Conservation (phyloP, 2,888 invertebrate genomes). For the Dysmachus trigonus region DNA sequence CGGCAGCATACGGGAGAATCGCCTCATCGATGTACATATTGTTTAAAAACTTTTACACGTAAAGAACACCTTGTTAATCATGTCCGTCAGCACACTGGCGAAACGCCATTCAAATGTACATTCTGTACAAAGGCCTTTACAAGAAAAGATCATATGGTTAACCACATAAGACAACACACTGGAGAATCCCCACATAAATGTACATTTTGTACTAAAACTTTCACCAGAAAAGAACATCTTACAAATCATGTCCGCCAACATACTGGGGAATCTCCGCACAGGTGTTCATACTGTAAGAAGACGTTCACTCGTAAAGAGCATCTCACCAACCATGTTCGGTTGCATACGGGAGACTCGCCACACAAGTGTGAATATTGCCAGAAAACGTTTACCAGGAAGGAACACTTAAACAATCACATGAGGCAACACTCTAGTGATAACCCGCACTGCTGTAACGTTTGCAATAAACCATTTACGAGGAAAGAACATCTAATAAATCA, state of each 20-base stretch:
- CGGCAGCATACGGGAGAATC: conserved; percentile 84
- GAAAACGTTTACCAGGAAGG: conserved; percentile 86
- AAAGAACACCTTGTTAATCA: conserved; percentile 90
- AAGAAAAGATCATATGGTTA: conserved; percentile 79
- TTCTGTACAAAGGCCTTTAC: conserved; percentile 88
- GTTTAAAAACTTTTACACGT: conserved; percentile 87
- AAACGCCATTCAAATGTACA: conserved; percentile 83
- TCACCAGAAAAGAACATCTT: conserved; percentile 83
- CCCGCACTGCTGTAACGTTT: conserved; percentile 85
- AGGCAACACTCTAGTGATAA: conserved; percentile 89
- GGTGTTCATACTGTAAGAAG: conserved; percentile 63
- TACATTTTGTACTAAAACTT: conserved; percentile 84
- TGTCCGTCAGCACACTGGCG: conserved; percentile 84
- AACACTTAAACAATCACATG: conserved; percentile 85
- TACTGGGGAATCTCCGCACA: conserved; percentile 79
- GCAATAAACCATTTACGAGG: conserved; percentile 84
- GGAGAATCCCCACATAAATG: conserved; percentile 88
- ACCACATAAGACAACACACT: conserved; percentile 81
- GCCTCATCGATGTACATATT: conserved; percentile 85
- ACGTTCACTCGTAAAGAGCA: conserved; percentile 85
- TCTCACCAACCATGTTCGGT: conserved; percentile 83
- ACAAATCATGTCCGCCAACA: conserved; percentile 85
- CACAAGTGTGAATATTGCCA: conserved; percentile 87
- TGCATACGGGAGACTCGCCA: conserved; percentile 85
- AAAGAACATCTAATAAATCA: conserved; percentile 89